Conservation (phyloP, 2,113 vertebrate genomes). For the Limnothrissa miodon region DNA sequence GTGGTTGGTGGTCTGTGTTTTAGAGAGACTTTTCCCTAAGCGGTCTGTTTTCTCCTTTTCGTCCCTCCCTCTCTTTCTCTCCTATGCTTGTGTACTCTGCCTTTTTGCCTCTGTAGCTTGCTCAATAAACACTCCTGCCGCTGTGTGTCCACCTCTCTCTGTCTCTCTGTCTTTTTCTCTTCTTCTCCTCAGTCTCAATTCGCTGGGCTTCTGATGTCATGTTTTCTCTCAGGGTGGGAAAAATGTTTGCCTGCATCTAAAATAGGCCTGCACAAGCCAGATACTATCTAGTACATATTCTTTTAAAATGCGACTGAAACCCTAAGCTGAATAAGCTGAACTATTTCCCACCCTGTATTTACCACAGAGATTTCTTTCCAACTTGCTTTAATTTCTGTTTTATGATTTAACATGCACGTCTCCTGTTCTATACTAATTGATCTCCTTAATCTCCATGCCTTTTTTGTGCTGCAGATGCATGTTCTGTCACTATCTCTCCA, state of each 20-base stretch:
- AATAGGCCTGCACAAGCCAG: slow-evolving; percentile 45
- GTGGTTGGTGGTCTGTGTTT: slow-evolving; percentile 72
- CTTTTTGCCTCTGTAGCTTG: slow-evolving; percentile 96
- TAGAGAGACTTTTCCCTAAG: slow-evolving; percentile 44
- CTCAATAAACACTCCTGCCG: slow-evolving; percentile 97
- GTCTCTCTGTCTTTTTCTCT: slow-evolving; percentile 80
- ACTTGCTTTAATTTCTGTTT: slow-evolving; percentile 63
- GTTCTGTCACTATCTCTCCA: slow-evolving; percentile 55
- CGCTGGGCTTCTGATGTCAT: slow-evolving; percentile 80
- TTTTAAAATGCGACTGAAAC: not conserved
- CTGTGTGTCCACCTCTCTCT: slow-evolving; percentile 85
- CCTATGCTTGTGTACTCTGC: slow-evolving; percentile 80
- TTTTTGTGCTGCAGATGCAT: slow-evolving; percentile 77
- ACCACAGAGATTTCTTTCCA: too few relatives aligned
- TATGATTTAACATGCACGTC: slow-evolving; percentile 65
- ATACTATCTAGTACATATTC: slow-evolving; percentile 56
- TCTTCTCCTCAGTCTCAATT: slow-evolving; percentile 72
- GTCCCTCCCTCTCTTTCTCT: slow-evolving; percentile 1
- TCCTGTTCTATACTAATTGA: slow-evolving; percentile 74
- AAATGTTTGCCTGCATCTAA: slow-evolving; percentile 45
- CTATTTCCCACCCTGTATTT: slow-evolving; percentile 82
- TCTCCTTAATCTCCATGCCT: slow-evolving; percentile 76
- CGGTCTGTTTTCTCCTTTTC: not conserved
- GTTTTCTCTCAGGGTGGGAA: slow-evolving; percentile 79
- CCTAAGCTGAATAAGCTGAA: slow-evolving; percentile 34